phyloP scores from a whole-genome alignment of 2,113 vertebrate genomes.

The Gnathonemus echidnorhynchus region DNA sequence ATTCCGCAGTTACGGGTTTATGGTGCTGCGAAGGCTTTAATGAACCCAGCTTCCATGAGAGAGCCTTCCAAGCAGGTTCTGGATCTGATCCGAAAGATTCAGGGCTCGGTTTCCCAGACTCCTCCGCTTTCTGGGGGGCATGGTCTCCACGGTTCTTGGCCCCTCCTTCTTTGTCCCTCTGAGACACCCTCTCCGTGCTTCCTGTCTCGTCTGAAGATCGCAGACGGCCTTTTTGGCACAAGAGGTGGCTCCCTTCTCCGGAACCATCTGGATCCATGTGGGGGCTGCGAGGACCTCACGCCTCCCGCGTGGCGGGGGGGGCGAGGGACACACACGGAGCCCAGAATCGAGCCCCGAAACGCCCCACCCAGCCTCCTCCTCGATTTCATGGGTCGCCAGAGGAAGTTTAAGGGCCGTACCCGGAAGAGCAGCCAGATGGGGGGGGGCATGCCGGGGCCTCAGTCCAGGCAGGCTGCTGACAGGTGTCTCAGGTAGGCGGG shows the following conservation, averaged over 20 bases:
- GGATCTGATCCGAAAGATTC: neutral
- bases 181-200: neutral
- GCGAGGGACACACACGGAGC: conserved; percentile 22
- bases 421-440: conserved; percentile 39
- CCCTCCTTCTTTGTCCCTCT: neutral
- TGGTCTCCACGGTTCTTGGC: neutral
- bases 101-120: too few species aligned
- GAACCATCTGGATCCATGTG: neutral
- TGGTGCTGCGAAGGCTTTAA: neutral
- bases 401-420: conserved; percentile 50
- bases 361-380: conserved; percentile 40
- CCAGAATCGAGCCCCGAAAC: conserved; percentile 14
- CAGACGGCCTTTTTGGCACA: conserved; percentile 16
- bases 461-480: neutral
- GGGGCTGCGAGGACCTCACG: conserved; percentile 15
- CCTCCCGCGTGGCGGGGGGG: conserved; percentile 15
- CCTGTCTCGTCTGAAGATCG: conserved; percentile 10
- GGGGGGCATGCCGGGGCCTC: neutral
- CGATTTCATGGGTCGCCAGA: conserved; percentile 48
- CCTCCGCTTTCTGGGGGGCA: neutral
- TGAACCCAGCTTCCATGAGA: neutral
- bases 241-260: conserved; percentile 22
- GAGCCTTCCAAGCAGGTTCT: neutral
- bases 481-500: neutral
- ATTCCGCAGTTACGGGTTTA: neutral